Evolutionary conservation across 2,797 vertebrate genomes (phyloP).

Genomic region (Onychomys torridus): DNA sequence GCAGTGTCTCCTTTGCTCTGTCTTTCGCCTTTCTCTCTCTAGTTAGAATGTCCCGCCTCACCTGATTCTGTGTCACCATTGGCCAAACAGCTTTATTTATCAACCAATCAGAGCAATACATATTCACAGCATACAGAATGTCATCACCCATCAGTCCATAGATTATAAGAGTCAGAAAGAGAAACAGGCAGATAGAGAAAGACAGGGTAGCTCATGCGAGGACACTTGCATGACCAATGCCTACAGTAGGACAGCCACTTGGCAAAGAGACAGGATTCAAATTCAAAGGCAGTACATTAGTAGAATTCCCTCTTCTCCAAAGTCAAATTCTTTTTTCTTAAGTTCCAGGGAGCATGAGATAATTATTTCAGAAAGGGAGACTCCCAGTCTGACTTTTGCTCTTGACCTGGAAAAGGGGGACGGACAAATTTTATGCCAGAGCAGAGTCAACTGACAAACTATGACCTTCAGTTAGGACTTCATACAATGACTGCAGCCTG

Average conservation of each 20-base stretch:
- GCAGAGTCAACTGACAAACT: not conserved
- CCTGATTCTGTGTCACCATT: no score
- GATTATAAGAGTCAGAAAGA: not conserved
- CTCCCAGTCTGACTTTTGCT: not conserved
- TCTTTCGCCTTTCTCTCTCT: no score
- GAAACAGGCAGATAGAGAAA: not conserved
- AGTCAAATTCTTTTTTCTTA: not conserved
- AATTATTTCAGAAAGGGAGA: slow-evolving; percentile 1
- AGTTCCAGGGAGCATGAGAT: not conserved
- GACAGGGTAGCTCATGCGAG: not conserved
- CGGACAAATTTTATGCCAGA: not conserved
- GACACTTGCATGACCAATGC: not conserved
- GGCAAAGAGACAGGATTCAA: not conserved
- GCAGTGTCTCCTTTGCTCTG: no score
- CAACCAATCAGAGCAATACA: no score
- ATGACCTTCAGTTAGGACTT: not conserved
- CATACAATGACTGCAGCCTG: not conserved
- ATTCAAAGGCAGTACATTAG: not conserved
- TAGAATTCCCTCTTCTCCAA: not conserved
- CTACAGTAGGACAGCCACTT: not conserved
- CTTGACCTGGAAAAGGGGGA: not conserved
- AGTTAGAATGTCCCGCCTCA: no score
- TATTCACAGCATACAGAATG: no score
- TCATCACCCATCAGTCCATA: not conserved
- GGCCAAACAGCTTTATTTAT: no score